Base-by-base conservation (phyloP, 2,113 vertebrate genomes). In the Turdus rufiventris region DNA sequence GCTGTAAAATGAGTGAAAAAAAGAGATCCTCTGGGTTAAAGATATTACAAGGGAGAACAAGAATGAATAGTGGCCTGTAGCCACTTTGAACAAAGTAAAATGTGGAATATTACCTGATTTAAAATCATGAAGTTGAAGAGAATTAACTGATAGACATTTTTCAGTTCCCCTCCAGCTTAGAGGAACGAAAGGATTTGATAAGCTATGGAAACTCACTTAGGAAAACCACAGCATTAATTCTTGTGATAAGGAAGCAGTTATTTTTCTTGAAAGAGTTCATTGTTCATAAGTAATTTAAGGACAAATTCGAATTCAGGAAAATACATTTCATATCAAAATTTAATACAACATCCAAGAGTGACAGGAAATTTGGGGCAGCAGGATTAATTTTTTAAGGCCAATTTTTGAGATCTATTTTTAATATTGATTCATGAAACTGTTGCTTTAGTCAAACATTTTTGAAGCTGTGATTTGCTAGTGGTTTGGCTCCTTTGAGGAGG, bases 231-330 rank as follows among this genome's bases (percentile, higher is more conserved):
- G 91, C 57, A 95, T 93, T 94, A 97, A 96, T 96, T 96, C 90
- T 87, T 93, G 38, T 21, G 97, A 98, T 98, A 98, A 98, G 96
- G 91, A 95, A 94, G 81, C 40, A 79, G 90, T 70, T 91, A 68
- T n/a, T 97, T 95, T 94, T 78, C 90, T 77, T 92, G 48, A 97
- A 97, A 98, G 97, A 84, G 63, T 83, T 95, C 94, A 96, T 97
- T 98, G 96, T 98, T 97, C 85, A 26, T 33, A 93, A 95, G 90
- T 67, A 91, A 93, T 89, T 94, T 96, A 95, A 93, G 96, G 96
- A 97, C 96, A 97, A 97, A 97, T 94, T 97, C 94, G 81, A 78
- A 96, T 96, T 97, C 96, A 97, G 91, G 91, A 96, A 97, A 95
- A 94, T 67, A 88, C 84, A 95, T 96, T 97, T 97, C 72, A 71